phyloP scores from a whole-genome alignment of 2,113 vertebrate species.

The Xiphias gladius region DNA sequence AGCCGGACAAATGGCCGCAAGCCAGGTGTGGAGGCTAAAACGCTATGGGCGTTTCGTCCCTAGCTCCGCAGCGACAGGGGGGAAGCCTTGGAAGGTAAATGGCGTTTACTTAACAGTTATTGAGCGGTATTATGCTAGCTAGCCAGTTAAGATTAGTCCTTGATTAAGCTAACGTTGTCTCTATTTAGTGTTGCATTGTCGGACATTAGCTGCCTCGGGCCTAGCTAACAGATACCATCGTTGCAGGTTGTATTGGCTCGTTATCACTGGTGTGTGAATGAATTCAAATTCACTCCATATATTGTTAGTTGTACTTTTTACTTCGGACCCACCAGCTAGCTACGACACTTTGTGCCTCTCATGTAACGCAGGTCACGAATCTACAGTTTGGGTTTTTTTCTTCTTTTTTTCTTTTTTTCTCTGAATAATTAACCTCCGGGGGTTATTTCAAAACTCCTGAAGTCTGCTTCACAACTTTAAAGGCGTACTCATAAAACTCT shows the following conservation, averaged over 20 bases:
- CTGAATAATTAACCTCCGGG: too few relatives aligned
- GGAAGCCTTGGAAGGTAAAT: slow-evolving; percentile 86
- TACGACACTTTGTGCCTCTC: not conserved
- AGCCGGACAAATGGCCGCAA: slow-evolving; percentile 41
- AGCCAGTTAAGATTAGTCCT: not conserved
- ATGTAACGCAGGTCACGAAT: too few relatives aligned
- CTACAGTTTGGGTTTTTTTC: too few relatives aligned
- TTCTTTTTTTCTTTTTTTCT: too few relatives aligned
- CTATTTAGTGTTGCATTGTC: accelerated
- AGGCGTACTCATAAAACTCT: too few relatives aligned
- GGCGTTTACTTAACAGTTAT: not conserved
- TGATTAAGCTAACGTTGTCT: not conserved
- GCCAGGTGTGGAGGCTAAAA: slow-evolving; percentile 83
- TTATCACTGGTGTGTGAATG: not conserved
- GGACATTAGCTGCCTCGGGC: not conserved
- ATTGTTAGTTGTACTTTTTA: not conserved
- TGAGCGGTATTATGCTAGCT: not conserved
- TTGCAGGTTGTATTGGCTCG: not conserved
- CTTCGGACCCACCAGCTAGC: not conserved
- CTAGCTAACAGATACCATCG: not conserved
- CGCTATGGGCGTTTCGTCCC: slow-evolving; percentile 87
- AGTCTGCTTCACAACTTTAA: too few relatives aligned
- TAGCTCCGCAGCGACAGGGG: not conserved
- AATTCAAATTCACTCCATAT: not conserved
- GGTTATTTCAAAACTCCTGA: too few relatives aligned